Evolutionary conservation across 2,113 vertebrate genomes (phyloP), one percentile per base, ranked within the genome.

Genomic region (Holacanthus passer): DNA sequence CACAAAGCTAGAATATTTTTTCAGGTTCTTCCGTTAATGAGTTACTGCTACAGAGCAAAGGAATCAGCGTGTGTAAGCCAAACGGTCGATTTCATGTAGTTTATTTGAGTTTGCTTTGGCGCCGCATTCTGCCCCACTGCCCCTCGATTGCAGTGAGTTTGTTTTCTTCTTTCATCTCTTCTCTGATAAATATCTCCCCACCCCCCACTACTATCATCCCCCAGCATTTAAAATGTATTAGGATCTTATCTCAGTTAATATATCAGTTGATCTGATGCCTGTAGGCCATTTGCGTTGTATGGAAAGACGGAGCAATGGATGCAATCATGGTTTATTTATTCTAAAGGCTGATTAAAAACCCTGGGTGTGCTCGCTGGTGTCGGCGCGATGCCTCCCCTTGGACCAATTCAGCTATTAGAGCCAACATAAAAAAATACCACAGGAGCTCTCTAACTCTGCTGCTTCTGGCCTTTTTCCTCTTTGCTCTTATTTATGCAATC

Each of bases 311-410:
- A 45, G 59, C 55, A 56, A 43, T 22, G 70, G 35, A 66, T 79
- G 79, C 78, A 65, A 68, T 84, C 47, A 29, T 78, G 72, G 29
- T 82, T 89, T 81, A 87, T 91, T 87, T 88, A 82, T 89, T 87
- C 82, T 73, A 83, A 82, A 82, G 64, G 56, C 81, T 89, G 62
- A 91, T 89, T 89, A 81, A 85, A 87, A 85, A 63, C 29, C 60
- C 24, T 16, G 77, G 68, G 77, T 78, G 60, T 73, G 69, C 55
- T 81, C 5, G 53, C 79, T 24, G 63, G 56, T 22, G 22, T 64
- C 35, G 12, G 31, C 70, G 65, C 62, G 50, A 7, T 74, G 50
- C 24, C 17, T 62, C 73, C 43, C 79, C 27, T 7, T 10, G 16
- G 72, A 84, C 43, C 37, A 60, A 58, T 89, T 84, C 65, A n/a